Conservation (phyloP, 2,888 invertebrate species). For the Chymomyza caudatula region DNA sequence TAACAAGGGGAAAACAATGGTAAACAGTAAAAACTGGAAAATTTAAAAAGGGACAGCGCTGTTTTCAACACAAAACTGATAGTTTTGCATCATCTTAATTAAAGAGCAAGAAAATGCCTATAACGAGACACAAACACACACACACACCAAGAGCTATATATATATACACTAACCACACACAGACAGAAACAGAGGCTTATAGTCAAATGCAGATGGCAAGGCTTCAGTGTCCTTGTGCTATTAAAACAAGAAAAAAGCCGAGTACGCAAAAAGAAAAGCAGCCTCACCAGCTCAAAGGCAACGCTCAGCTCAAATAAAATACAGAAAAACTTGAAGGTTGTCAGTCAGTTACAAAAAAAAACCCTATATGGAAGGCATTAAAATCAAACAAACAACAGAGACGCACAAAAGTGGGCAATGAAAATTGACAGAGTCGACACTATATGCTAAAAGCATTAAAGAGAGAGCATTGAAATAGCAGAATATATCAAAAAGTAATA, state of each 20-base stretch:
- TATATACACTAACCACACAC: background rate
- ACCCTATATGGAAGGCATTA: conserved; percentile 2
- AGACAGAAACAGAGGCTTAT: background rate
- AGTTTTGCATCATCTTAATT: conserved; percentile 20
- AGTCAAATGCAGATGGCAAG: background rate
- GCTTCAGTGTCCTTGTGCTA: conserved; percentile 10
- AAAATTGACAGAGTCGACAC: conserved; percentile 4
- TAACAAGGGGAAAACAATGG: conserved; percentile 41
- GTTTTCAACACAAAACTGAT: conserved; percentile 1
- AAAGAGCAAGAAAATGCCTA: conserved; percentile 14
- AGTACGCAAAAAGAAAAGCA: background rate
- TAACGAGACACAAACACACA: conserved; percentile 2
- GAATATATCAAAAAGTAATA: too few relatives aligned
- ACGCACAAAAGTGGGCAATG: conserved; percentile 12
- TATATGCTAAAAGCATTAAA: conserved; percentile 28
- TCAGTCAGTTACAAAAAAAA: conserved; percentile 13
- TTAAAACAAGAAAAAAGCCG: background rate
- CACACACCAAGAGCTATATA: conserved; percentile 10
- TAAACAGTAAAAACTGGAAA: conserved; percentile 21
- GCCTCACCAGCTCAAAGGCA: background rate
- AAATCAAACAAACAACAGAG: conserved; percentile 6
- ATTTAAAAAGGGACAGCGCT: conserved; percentile 16
- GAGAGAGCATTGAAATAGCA: conserved; percentile 29
- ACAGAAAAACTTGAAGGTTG: conserved; percentile 18
- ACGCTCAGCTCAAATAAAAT: background rate